Base-by-base conservation (phyloP, 2,888 invertebrate species). In the Drosophila mettleri region DNA sequence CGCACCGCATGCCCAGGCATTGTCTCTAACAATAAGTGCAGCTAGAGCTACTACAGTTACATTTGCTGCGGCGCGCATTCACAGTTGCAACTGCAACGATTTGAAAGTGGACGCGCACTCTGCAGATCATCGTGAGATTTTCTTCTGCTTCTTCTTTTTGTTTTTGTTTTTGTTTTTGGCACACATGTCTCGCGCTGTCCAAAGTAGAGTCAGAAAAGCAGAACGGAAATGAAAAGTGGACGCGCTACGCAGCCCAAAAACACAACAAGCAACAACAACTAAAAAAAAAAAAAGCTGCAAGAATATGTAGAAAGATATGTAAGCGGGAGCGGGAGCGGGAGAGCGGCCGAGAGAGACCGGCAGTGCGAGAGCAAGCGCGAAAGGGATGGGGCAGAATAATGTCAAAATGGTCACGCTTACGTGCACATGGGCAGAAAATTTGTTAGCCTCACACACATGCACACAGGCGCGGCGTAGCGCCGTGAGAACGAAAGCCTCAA, bases 391-490 rank as follows among this genome's bases (percentile, higher is more conserved):
- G 43, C 34, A 14, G 43, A 59, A 64, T 63, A 85, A 82, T 86
- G 83, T 83, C 78, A 72, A 80, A 81, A 86, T 69, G 76, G 84
- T 84, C 84, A 86, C 86, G 86, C 77, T 84, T 77, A 67, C 65
- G 55, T 72, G 86, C 81, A 73, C 79, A 77, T 82, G 45, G 43
- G 16, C 69, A 67, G 80, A 66, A 76, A 75, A 43, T 43, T 43
- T 43, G 24, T 43, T 54, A 52, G 22, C 51, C 38, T 48, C 62
- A 36, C 61, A 39, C 57, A 43, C 48, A 41, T 27, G 64, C 38
- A 43, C 62, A 36, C 61, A 39, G 53, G 38, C 48, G 36, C 31
- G 64, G 58, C 57, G 68, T 27, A 51, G 52, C 52, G 53, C 46
- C 74, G 74, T 75, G 74, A 71, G 74, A 75, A 75, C 64, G 41